Conservation (phyloP, 2,888 invertebrate genomes). For the Tiliacea citrago region DNA sequence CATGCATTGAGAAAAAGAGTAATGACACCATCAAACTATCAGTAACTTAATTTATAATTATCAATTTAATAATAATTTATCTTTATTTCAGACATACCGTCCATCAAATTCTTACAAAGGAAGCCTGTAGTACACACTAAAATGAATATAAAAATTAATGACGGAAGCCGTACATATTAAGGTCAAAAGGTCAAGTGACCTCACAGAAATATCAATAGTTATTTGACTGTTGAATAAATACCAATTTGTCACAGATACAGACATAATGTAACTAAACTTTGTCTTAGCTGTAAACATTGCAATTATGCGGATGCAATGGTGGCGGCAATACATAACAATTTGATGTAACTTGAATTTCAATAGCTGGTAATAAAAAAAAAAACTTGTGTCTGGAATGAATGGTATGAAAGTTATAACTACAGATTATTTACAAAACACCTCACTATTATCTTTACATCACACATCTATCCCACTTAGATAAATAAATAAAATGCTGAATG, state of each 20-base stretch:
- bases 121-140: no score
- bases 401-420: not conserved
- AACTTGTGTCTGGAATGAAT: no score
- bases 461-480: not conserved
- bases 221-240: conserved; percentile 14
- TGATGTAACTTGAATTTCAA: not conserved
- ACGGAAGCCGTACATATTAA: conserved; percentile 14
- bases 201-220: conserved; percentile 4
- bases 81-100: no score
- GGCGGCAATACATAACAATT: not conserved
- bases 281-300: conserved; percentile 7
- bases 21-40: not conserved
- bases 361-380: not conserved
- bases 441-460: not conserved
- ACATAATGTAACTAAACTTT: not conserved
- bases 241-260: conserved; percentile 17
- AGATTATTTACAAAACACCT: not conserved
- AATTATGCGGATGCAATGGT: conserved; percentile 12
- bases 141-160: not conserved
- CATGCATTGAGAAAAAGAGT: not conserved
- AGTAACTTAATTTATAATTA: not conserved
- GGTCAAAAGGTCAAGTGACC: conserved; percentile 19
- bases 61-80: conserved; percentile 3
- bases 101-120: no score
- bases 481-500: not conserved